Conservation (phyloP, 2,113 vertebrate species). For the Promerops cafer region DNA sequence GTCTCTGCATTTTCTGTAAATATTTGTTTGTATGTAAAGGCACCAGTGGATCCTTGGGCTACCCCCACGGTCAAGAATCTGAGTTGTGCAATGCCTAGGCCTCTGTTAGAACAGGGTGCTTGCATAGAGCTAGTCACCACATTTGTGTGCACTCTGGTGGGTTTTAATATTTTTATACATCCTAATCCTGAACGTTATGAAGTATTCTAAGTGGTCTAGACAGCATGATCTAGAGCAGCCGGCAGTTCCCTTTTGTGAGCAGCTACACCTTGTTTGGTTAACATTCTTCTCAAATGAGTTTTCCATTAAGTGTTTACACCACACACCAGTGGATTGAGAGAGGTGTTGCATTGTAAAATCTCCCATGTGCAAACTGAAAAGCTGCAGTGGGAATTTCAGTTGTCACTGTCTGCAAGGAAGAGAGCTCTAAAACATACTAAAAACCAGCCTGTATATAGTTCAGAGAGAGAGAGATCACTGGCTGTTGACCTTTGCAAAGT, state of each 20-base stretch:
- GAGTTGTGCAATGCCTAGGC: slow-evolving; percentile 44
- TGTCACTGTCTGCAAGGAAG: slow-evolving; percentile 15
- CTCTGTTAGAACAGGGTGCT: slow-evolving; percentile 58
- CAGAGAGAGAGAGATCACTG: background rate
- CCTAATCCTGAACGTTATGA: slow-evolving; percentile 37
- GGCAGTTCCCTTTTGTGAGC: slow-evolving; percentile 16
- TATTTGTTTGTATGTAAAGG: slow-evolving; percentile 53
- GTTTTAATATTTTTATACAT: slow-evolving; percentile 63
- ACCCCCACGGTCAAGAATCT: background rate
- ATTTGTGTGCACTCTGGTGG: slow-evolving; percentile 50
- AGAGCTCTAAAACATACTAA: slow-evolving; percentile 4
- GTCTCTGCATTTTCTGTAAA: slow-evolving; percentile 53
- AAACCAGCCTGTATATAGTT: slow-evolving; percentile 44
- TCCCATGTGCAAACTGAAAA: background rate
- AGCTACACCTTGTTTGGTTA: slow-evolving; percentile 35
- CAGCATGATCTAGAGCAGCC: slow-evolving; percentile 48
- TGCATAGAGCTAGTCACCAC: slow-evolving; percentile 49
- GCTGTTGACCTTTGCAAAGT: background rate
- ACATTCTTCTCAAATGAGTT: slow-evolving; percentile 8
- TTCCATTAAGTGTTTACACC: slow-evolving; percentile 32
- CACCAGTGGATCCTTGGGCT: slow-evolving; percentile 36
- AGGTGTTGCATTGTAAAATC: background rate
- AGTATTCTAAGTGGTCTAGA: slow-evolving; percentile 44
- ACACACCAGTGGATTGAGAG: background rate
- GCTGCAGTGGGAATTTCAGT: background rate